Percentiles rank a stretch among this genome's conserved stretches.
Conservation (phyloP, 2,797 vertebrate species). For the Crenuchus spilurus region DNA sequence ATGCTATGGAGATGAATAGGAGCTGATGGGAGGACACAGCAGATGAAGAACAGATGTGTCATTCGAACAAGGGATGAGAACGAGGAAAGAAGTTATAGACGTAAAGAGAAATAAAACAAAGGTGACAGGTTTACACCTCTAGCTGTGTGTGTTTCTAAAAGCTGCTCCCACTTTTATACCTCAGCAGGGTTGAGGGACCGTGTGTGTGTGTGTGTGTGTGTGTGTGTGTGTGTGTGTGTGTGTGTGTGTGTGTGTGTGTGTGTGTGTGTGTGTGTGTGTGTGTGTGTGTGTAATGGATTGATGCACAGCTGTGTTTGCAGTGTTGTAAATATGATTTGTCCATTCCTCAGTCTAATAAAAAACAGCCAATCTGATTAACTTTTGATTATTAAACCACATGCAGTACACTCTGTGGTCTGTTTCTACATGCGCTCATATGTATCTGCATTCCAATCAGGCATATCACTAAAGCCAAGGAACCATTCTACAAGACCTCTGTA, state of each 20-base stretch:
- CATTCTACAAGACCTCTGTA: no score
- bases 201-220: not conserved
- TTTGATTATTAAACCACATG: slow-evolving; percentile 32
- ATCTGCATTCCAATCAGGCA: no score
- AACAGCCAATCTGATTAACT: slow-evolving; percentile 43
- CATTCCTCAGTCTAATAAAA: slow-evolving; percentile 46
- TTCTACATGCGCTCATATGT: no score
- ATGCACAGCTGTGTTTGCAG: slow-evolving; percentile 29
- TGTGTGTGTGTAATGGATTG: slow-evolving; percentile 11
- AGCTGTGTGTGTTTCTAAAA: not conserved
- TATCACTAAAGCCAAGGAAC: no score
- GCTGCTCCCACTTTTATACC: not conserved
- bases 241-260: slow-evolving; percentile 18
- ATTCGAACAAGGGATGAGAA: slow-evolving; percentile 5
- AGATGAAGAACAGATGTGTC: slow-evolving; percentile 11
- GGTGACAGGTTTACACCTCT: not conserved
- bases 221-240: not conserved
- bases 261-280: not conserved
- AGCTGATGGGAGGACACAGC: not conserved
- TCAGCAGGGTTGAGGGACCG: not conserved
- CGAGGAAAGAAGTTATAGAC: not conserved
- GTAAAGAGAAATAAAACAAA: not conserved
- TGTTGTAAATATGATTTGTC: slow-evolving; percentile 46
- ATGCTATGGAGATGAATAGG: slow-evolving; percentile 6
- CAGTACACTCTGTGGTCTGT: not conserved